These are phyloP conservation scores for Meloidogyne hapla DNA, from an alignment of 1,140 invertebrate genomes.

Conservation along the genomic window DNA sequence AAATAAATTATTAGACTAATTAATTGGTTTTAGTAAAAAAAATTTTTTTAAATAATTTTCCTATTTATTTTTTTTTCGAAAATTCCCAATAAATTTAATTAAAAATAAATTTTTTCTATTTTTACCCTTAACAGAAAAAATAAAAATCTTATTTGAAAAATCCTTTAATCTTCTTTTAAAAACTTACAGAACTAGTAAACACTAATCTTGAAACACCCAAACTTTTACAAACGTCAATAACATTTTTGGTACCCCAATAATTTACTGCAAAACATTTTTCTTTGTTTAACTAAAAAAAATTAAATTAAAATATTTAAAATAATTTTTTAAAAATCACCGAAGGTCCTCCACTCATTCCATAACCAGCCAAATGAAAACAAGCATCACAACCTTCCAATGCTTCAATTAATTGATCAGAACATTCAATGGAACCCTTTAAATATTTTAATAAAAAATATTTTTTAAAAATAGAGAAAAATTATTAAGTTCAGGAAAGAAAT, in stretches of 20 bases:
- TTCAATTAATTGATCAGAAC: slow-evolving; percentile 27
- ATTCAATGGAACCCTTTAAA: slow-evolving; percentile 40
- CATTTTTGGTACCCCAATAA: slow-evolving; percentile 38
- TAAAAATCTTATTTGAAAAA: too few species aligned
- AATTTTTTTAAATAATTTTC: too few species aligned
- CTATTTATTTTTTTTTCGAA: too few species aligned
- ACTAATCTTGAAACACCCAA: slow-evolving; percentile 37
- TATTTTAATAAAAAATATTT: slow-evolving; percentile 14
- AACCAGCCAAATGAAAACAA: slow-evolving; percentile 50
- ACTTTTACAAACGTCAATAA: slow-evolving; percentile 32
- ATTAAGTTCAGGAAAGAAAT: too few species aligned
- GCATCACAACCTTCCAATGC: slow-evolving; percentile 46
- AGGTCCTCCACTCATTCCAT: slow-evolving; percentile 47
- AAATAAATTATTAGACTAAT: too few species aligned
- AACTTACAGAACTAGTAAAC: slow-evolving; percentile 44
- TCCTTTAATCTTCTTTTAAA: neutral
- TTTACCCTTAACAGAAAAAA: too few species aligned
- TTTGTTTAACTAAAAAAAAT: slow-evolving; percentile 36
- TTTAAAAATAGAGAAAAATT: too few species aligned
- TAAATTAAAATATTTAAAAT: neutral
- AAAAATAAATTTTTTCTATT: too few species aligned
- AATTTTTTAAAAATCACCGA: slow-evolving; percentile 32
- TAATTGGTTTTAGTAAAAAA: too few species aligned
- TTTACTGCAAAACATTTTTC: slow-evolving; percentile 36
- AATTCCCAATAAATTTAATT: too few species aligned